Evolutionary conservation across 2,113 vertebrate genomes (phyloP).

Genomic region (Cyanistes caeruleus): DNA sequence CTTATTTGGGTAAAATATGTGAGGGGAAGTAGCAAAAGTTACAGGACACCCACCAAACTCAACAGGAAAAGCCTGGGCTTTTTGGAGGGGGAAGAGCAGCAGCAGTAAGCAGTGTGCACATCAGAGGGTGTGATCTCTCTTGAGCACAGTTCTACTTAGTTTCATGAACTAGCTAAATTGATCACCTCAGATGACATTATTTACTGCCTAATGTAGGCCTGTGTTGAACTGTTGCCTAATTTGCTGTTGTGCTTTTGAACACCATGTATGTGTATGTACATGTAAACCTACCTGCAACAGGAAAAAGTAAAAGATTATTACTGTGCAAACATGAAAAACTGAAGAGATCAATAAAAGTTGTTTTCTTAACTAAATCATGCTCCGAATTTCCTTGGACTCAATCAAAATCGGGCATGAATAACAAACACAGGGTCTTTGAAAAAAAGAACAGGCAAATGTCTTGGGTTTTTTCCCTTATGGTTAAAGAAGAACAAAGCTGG

Average conservation of each 20-base stretch:
- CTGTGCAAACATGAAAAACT: background rate
- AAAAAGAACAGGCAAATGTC: background rate
- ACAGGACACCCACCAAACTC: background rate
- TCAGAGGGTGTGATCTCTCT: background rate
- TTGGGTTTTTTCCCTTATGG: background rate
- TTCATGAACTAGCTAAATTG: background rate
- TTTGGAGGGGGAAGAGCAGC: background rate
- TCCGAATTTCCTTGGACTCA: background rate
- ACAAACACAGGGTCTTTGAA: background rate
- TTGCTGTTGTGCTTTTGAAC: background rate
- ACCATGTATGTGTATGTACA: accelerated
- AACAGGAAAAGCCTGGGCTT: background rate
- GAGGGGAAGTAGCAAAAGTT: background rate
- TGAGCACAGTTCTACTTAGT: background rate
- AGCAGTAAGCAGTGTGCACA: background rate
- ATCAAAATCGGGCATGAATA: background rate
- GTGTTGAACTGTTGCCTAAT: background rate
- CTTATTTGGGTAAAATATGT: background rate
- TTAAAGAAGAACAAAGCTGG: background rate
- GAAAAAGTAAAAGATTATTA: background rate
- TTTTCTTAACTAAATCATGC: background rate
- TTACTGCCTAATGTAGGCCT: background rate
- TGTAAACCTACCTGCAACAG: background rate
- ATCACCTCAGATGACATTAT: background rate
- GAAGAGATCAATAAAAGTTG: background rate